Conservation (phyloP, 2,797 vertebrate species). For the Chaetodon trifasciatus region DNA sequence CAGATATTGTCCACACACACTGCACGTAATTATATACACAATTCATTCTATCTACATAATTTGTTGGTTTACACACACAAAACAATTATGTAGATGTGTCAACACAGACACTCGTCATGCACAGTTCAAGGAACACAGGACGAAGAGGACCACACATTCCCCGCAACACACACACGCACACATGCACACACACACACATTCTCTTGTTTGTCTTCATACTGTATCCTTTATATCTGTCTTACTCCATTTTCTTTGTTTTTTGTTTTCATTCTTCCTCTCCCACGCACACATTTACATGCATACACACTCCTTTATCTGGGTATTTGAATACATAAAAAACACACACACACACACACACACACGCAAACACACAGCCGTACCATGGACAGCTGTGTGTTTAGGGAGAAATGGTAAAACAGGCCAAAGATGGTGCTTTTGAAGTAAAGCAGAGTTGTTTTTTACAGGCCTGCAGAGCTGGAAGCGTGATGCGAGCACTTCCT, state of each 20-base stretch:
- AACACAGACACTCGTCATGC: constrained; percentile 54
- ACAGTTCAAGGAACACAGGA: constrained; percentile 60
- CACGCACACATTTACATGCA: constrained; percentile 15
- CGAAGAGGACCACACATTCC: constrained; percentile 40
- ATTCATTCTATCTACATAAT: constrained; percentile 56
- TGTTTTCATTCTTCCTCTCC: neutral
- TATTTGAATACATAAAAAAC: constrained; percentile 12
- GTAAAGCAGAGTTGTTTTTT: neutral
- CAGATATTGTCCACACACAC: constrained; percentile 30
- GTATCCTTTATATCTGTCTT: neutral
- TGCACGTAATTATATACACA: constrained; percentile 55
- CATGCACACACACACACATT: neutral
- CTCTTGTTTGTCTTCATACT: neutral
- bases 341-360: constrained; percentile 4
- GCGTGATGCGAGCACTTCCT: constrained; percentile 48
- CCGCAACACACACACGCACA: constrained; percentile 22
- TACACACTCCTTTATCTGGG: constrained; percentile 1
- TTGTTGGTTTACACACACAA: constrained; percentile 49
- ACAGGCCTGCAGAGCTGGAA: neutral
- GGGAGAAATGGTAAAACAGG: neutral
- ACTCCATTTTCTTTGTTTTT: constrained; percentile 16
- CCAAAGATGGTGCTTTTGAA: neutral
- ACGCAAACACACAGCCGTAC: neutral
- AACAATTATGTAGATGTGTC: constrained; percentile 66
- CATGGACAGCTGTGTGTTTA: neutral